These are phyloP conservation scores for Hippocampus kuda DNA, from an alignment of 2,797 vertebrate species.

Conservation along the genomic window DNA sequence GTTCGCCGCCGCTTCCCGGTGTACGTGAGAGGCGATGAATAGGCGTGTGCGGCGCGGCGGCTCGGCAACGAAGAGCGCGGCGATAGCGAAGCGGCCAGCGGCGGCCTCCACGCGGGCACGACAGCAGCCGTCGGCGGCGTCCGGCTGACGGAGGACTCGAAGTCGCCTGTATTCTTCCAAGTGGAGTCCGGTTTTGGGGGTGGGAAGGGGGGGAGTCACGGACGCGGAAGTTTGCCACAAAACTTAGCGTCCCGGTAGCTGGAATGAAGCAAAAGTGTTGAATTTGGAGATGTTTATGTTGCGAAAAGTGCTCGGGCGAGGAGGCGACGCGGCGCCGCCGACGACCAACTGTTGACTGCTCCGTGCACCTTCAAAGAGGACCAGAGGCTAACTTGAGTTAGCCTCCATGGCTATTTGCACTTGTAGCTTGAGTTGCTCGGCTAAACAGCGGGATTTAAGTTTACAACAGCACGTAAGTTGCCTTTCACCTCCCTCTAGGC, in stretches of 20 bases:
- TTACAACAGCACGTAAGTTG: conserved; percentile 37
- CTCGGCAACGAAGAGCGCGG: conserved; percentile 31
- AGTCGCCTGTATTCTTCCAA: conserved; percentile 46
- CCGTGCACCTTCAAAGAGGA: conserved; percentile 31
- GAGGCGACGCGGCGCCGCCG: conserved; percentile 18
- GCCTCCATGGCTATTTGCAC: conserved; percentile 54
- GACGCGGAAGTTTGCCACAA: conserved; percentile 61
- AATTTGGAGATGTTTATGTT: conserved; percentile 10
- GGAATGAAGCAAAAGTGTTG: conserved; percentile 2
- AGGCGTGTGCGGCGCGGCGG: conserved; percentile 17
- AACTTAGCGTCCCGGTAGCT: not conserved
- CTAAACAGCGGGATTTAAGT: conserved; percentile 26
- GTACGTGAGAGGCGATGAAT: conserved; percentile 49
- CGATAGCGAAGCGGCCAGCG: conserved; percentile 11
- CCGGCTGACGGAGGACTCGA: conserved; percentile 26
- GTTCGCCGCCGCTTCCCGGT: conserved; percentile 42
- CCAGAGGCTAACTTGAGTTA: conserved; percentile 48
- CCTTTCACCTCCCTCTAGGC: not conserved
- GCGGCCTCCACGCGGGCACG: conserved; percentile 1
- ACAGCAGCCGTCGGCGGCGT: conserved; percentile 25
- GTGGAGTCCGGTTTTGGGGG: conserved; percentile 43
- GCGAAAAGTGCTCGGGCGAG: conserved; percentile 25
- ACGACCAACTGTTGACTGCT: conserved; percentile 51
- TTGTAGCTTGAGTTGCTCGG: conserved; percentile 39
- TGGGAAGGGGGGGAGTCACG: conserved; percentile 15